Evolutionary conservation across 2,113 vertebrate genomes (phyloP).

Genomic region (Anolis sagrei): DNA sequence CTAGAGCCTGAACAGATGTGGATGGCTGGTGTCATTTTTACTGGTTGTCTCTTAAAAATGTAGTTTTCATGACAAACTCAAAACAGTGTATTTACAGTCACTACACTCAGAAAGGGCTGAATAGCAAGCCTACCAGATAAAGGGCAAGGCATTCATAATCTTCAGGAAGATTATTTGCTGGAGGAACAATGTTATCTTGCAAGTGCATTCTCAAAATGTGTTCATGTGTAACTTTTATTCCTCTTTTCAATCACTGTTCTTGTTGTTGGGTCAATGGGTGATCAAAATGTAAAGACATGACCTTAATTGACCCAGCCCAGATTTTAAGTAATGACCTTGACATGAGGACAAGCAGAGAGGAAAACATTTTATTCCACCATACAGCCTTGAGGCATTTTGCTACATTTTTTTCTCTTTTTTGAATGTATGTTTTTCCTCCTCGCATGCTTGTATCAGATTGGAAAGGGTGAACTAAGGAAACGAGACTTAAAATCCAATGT

Average conservation of each 20-base stretch:
- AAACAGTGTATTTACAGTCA: conserved; percentile 64
- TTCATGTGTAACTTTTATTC: conserved; percentile 55
- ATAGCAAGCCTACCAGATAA: conserved; percentile 67
- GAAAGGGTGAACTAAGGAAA: neutral
- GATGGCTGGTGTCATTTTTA: conserved; percentile 43
- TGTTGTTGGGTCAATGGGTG: conserved; percentile 52
- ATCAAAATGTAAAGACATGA: conserved; percentile 44
- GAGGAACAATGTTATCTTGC: conserved; percentile 58
- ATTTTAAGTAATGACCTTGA: conserved; percentile 64
- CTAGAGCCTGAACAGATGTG: conserved; percentile 44
- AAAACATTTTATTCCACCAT: conserved; percentile 38
- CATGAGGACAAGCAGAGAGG: neutral
- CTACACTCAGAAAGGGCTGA: conserved; percentile 68
- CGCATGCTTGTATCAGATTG: neutral
- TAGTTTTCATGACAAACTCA: conserved; percentile 67
- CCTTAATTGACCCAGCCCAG: conserved; percentile 41
- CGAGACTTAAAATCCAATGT: neutral
- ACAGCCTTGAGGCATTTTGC: neutral
- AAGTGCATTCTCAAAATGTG: conserved; percentile 68
- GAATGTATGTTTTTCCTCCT: conserved; percentile 33
- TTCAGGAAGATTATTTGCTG: conserved; percentile 61
- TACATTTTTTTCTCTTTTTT: neutral
- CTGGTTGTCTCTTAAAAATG: conserved; percentile 53
- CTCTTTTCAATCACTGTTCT: conserved; percentile 57
- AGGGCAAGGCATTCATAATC: conserved; percentile 51